Conservation (phyloP, 2,797 vertebrate species). For the Agapornis canus region DNA sequence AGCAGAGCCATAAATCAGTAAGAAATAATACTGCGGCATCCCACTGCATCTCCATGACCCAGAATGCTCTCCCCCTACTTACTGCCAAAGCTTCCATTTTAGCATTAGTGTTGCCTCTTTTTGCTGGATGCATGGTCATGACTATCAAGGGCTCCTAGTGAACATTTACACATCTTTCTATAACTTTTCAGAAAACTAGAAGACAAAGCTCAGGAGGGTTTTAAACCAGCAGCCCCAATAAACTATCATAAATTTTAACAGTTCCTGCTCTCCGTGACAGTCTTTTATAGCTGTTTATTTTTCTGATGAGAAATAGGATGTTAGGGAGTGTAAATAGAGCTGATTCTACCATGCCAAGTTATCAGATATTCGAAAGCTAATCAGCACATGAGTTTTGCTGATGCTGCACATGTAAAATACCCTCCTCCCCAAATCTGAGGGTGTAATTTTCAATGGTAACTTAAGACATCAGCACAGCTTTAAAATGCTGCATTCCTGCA, state of each 20-base stretch:
- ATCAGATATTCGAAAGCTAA: neutral
- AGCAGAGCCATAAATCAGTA: neutral
- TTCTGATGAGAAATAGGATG: neutral
- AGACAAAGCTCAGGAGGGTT: neutral
- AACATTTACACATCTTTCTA: neutral
- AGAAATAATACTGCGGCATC: neutral
- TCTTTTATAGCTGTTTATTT: neutral
- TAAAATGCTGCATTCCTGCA: constrained; percentile 20
- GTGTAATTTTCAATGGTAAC: neutral
- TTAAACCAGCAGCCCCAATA: neutral
- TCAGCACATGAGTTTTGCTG: neutral
- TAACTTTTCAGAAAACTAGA: neutral
- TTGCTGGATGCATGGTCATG: neutral
- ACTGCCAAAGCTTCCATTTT: neutral
- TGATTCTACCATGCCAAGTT: neutral
- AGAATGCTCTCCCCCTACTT: neutral
- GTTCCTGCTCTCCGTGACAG: neutral
- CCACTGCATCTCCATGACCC: neutral
- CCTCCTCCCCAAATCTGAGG: accelerated
- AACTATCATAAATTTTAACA: neutral
- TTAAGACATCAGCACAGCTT: constrained; percentile 13
- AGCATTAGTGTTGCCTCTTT: neutral
- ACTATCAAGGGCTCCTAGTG: neutral
- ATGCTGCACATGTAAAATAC: neutral
- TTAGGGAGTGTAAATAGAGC: neutral